phyloP scores from a whole-genome alignment of 2,797 vertebrate genomes.

The Lepidocolaptes lacrymiger region DNA sequence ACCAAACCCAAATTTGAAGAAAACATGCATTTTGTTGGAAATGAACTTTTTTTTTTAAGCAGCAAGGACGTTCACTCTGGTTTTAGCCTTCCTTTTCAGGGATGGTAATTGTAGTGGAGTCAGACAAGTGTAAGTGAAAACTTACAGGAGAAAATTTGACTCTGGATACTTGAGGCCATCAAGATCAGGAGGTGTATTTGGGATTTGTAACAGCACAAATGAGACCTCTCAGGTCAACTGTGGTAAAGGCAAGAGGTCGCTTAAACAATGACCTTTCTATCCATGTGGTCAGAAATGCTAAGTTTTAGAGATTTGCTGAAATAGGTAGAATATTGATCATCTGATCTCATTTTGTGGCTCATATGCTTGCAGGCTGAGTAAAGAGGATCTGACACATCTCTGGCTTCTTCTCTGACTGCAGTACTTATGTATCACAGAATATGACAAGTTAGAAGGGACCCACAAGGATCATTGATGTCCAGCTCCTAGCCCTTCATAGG shows the following conservation, averaged over 20 bases:
- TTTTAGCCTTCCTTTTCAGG: neutral
- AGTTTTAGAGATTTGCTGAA: constrained; percentile 8
- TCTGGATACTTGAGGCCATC: neutral
- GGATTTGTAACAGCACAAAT: neutral
- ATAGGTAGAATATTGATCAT: constrained; percentile 1
- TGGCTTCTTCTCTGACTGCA: neutral
- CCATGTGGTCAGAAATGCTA: neutral
- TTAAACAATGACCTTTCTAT: constrained; percentile 24
- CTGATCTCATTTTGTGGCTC: neutral
- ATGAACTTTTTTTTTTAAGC: neutral
- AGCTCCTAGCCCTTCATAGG: neutral
- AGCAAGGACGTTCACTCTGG: neutral
- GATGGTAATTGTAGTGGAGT: neutral
- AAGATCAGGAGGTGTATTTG: neutral
- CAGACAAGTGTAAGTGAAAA: neutral
- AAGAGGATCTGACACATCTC: neutral
- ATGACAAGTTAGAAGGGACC: neutral
- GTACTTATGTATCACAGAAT: neutral
- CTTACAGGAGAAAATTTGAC: neutral
- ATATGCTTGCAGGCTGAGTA: neutral
- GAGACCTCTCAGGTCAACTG: neutral
- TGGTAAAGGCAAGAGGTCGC: constrained; percentile 4
- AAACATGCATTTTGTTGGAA: neutral
- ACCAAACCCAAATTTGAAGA: neutral
- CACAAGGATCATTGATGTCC: neutral